Evolutionary conservation across 2,113 vertebrate genomes (phyloP).

Genomic region (Stigmatopora argus): DNA sequence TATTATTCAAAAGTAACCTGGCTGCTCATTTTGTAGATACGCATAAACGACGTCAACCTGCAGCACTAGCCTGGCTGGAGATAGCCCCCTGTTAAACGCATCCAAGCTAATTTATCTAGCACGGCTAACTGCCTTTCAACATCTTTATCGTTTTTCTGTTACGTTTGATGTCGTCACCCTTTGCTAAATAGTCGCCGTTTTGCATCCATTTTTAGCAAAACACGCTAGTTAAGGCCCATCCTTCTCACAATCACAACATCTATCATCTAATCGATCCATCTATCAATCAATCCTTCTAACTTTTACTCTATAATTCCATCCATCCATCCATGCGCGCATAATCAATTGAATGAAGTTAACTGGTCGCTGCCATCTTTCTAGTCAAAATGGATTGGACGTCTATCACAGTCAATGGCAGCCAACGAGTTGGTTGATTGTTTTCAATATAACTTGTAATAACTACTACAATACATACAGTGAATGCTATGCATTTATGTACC

Average conservation of each 20-base stretch:
- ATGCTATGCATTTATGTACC: too few relatives aligned
- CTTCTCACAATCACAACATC: background rate
- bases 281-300: background rate
- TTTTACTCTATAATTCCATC: background rate
- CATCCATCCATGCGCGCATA: background rate
- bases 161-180: background rate
- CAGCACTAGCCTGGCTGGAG: background rate
- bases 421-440: too few relatives aligned
- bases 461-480: too few relatives aligned
- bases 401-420: too few relatives aligned
- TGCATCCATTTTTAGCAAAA: background rate
- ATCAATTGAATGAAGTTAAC: too few relatives aligned
- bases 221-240: background rate
- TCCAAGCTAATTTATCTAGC: conserved; percentile 4
- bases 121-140: background rate
- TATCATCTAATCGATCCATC: background rate
- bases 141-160: background rate
- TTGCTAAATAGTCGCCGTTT: background rate
- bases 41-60: background rate
- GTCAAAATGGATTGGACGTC: too few relatives aligned
- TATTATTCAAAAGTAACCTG: too few relatives aligned
- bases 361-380: too few relatives aligned
- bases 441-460: too few relatives aligned
- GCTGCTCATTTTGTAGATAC: background rate
- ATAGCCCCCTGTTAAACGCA: background rate